Percentiles rank a stretch among this genome's conserved stretches.
phyloP scores from a whole-genome alignment of 2,797 vertebrate species.

The Tauraco hartlaubi region DNA sequence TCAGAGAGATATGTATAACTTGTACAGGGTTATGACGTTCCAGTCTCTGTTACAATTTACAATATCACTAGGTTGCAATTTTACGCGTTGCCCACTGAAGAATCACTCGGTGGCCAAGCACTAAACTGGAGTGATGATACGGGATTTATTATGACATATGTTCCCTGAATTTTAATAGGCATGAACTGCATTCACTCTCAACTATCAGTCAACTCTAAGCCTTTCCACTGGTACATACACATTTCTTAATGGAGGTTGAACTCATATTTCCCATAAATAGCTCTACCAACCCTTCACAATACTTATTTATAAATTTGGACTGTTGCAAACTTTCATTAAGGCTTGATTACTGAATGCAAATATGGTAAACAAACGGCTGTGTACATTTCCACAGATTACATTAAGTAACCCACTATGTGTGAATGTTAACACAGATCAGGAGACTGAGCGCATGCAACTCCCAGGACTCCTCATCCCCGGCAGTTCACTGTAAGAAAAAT shows the following conservation, averaged over 20 bases:
- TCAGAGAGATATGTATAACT: rapidly evolving
- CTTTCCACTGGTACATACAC: background rate
- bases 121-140: background rate
- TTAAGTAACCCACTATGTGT: background rate
- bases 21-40: background rate
- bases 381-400: background rate
- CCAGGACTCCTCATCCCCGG: background rate
- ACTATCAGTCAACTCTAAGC: background rate
- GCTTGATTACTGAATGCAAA: background rate
- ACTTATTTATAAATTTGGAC: background rate
- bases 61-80: background rate
- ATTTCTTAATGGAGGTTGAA: background rate
- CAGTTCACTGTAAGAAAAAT: background rate
- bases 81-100: background rate
- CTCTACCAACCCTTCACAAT: background rate
- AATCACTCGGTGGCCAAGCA: background rate
- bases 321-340: background rate
- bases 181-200: background rate
- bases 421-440: background rate
- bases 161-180: background rate
- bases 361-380: background rate
- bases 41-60: background rate
- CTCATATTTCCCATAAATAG: background rate
- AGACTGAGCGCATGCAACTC: background rate
- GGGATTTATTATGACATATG: background rate